A percentile compares a stretch with the other conserved stretches of the same genome.
Evolutionary conservation across 1,140 invertebrate genomes (phyloP).

Genomic region (Zaprionus nigranus): DNA sequence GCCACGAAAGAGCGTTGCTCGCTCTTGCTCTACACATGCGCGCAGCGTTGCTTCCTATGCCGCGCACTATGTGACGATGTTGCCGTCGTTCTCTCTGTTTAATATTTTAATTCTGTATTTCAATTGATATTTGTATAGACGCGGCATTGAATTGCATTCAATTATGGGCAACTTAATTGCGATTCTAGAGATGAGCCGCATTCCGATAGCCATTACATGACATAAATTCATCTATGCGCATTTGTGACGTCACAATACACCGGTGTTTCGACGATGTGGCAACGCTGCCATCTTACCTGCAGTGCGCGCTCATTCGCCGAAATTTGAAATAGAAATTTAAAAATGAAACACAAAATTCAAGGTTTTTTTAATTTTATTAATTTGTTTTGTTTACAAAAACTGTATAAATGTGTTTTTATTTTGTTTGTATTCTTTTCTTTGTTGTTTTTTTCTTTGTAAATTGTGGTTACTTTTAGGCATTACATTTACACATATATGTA

Average conservation of each 20-base stretch:
- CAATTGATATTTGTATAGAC: neutral
- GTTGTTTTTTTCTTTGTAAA: slow-evolving; percentile 42
- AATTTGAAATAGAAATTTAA: neutral
- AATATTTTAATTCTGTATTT: neutral
- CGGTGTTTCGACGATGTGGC: neutral
- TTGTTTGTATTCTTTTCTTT: slow-evolving; percentile 39
- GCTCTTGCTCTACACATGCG: slow-evolving; percentile 48
- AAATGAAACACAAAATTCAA: neutral
- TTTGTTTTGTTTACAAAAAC: slow-evolving; percentile 67
- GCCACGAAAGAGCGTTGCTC: slow-evolving; percentile 18
- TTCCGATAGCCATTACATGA: neutral
- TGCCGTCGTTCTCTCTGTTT: neutral
- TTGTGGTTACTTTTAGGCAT: slow-evolving; percentile 59
- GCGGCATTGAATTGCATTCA: slow-evolving; percentile 22
- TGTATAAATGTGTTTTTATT: slow-evolving; percentile 59
- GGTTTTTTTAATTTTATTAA: slow-evolving; percentile 53
- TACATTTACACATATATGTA: slow-evolving; percentile 32
- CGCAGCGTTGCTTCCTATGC: slow-evolving; percentile 33
- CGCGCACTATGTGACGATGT: neutral
- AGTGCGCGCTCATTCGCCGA: neutral
- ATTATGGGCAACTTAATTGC: slow-evolving; percentile 8
- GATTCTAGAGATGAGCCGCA: slow-evolving; percentile 4
- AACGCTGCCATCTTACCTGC: neutral
- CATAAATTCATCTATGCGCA: neutral
- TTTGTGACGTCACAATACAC: neutral